Evolutionary conservation across 2,797 vertebrate genomes (phyloP), one percentile per base, ranked within the genome.

Genomic region (Crocidura indochinensis): DNA sequence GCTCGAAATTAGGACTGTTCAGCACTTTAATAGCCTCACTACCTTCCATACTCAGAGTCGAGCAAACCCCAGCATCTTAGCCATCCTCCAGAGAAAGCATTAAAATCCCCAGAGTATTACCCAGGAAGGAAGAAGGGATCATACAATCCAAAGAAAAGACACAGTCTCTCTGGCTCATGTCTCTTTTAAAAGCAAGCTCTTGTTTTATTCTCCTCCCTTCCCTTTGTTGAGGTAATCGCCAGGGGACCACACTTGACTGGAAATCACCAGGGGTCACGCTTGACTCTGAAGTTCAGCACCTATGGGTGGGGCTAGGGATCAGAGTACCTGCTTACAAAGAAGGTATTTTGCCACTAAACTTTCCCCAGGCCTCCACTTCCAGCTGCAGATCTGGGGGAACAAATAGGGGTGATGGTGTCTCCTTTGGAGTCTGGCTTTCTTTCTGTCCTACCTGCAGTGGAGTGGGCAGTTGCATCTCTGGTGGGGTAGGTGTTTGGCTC

Each of bases 371-470:
- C 26, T 31, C 73, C 26, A 4, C 20, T 20, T 5, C 80, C 56
- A 31, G 0, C 51, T 19, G 56, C 56, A 19, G 38, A 10, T 65
- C 29, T 38, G 15, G 49, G 78, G n/a, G 64, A 31, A 68, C 27
- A 27, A 11, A 22, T 10, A 7, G 27, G 38, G 26, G 29, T 20
- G 4, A 10, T n/a, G 7, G 26, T 15, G n/a, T 49, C 51, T 24
- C n/a, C 8, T 60, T 51, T 0, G 0, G 19, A 68, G 14, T 11
- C 46, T 1, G 2, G 38, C 62, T 84, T 67, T 51, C n/a, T 60
- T 20, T 60, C 56, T 20, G 56, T 60, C 19, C 56, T 60, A 19
- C 22, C 2, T 15, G 64, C 24, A 8, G 9, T 15, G 17, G 8
- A 38, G 26, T 4, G 7, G 44, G 51, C 26, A 1, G 10, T 56